These are phyloP conservation scores for Remorina albescens DNA, from an alignment of 2,797 vertebrate genomes.

Conservation along the genomic window DNA sequence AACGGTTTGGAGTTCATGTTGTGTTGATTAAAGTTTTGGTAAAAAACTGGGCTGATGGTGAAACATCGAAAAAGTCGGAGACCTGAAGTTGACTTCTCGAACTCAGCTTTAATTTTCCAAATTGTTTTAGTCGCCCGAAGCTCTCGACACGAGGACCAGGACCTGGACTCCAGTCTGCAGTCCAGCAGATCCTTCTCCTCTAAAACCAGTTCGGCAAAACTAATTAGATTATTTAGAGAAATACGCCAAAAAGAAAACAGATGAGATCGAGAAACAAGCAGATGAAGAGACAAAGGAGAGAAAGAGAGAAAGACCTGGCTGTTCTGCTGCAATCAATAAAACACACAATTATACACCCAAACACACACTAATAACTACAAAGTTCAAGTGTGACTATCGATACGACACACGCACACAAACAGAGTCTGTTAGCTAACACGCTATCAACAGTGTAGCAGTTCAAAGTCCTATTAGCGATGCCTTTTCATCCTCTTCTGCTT, in stretches of 20 bases:
- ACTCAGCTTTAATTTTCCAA: not conserved
- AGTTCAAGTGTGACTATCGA: slow-evolving; percentile 77
- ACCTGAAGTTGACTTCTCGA: not conserved
- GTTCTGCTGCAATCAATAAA: slow-evolving; percentile 41
- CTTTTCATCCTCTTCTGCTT: slow-evolving; percentile 73
- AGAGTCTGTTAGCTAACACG: slow-evolving; percentile 44
- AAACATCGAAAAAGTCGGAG: not conserved
- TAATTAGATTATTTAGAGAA: not conserved
- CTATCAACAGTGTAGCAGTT: slow-evolving; percentile 64
- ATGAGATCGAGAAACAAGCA: not conserved
- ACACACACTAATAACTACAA: slow-evolving; percentile 66
- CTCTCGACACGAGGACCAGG: not conserved
- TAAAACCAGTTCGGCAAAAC: not conserved
- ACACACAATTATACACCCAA: slow-evolving; percentile 52
- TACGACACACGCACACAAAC: slow-evolving; percentile 56
- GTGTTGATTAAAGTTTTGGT: no score
- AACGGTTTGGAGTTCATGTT: no score
- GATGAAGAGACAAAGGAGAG: not conserved
- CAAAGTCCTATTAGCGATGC: slow-evolving; percentile 77
- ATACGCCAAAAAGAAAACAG: not conserved
- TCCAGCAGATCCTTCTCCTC: not conserved
- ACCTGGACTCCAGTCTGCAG: no score
- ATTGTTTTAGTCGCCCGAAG: no score
- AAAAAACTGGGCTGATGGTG: no score
- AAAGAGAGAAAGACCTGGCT: slow-evolving; percentile 16